phyloP scores from a whole-genome alignment of 2,797 vertebrate genomes.

The Siniperca obscura region DNA sequence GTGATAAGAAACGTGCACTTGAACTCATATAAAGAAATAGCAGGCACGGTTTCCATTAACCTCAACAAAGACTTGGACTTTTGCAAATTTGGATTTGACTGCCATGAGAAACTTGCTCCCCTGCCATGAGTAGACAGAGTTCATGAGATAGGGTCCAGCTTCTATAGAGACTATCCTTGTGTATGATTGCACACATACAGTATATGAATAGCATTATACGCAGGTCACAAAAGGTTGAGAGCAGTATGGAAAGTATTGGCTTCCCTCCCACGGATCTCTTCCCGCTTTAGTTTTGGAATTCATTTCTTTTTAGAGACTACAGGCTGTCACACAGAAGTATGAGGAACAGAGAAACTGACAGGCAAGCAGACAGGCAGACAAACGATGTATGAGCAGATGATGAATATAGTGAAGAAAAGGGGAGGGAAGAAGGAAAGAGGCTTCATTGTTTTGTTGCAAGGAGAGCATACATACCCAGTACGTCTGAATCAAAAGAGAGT shows the following conservation, averaged over 20 bases:
- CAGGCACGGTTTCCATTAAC: conserved; percentile 51
- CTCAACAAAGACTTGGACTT: conserved; percentile 28
- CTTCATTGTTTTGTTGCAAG: conserved; percentile 61
- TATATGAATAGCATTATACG: conserved; percentile 6
- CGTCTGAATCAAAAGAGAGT: conserved; percentile 88
- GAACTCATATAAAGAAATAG: conserved; percentile 38
- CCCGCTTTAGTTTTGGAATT: conserved; percentile 40
- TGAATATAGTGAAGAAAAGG: conserved; percentile 64
- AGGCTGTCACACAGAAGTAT: conserved; percentile 75
- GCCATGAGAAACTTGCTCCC: conserved; percentile 22
- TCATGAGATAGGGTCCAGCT: conserved; percentile 20
- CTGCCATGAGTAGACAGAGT: not conserved
- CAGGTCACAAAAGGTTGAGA: conserved; percentile 42
- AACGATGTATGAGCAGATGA: conserved; percentile 71
- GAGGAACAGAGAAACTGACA: conserved; percentile 81
- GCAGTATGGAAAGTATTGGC: conserved; percentile 28
- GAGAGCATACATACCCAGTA: conserved; percentile 92
- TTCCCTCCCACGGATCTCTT: conserved; percentile 59
- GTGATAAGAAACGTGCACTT: conserved; percentile 59
- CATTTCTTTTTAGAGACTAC: conserved; percentile 66
- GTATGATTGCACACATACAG: conserved; percentile 16
- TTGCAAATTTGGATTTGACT: conserved; percentile 36
- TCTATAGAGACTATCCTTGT: conserved; percentile 7
- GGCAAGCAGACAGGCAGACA: conserved; percentile 81
- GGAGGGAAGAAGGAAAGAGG: conserved; percentile 47